Evolutionary conservation across 2,888 invertebrate genomes (phyloP).

Genomic region (Lathronympha strigana): DNA sequence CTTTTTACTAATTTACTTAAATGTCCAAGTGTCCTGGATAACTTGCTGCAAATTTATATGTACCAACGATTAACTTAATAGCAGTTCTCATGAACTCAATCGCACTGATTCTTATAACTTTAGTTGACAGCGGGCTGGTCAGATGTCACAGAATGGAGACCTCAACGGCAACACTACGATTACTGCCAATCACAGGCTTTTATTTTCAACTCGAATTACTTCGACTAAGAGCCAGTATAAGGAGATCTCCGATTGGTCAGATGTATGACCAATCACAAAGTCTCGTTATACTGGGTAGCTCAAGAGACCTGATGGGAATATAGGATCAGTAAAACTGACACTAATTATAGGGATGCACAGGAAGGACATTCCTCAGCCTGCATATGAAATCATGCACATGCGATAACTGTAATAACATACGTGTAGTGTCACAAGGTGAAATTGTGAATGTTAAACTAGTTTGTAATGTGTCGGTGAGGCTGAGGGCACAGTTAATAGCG

Average conservation of each 20-base stretch:
- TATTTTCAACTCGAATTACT: background rate
- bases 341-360: conserved; percentile 29
- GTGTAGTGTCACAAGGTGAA: conserved; percentile 35
- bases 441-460: conserved; percentile 34
- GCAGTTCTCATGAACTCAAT: conserved; percentile 9
- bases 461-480: conserved; percentile 21
- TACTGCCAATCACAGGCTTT: conserved; percentile 16
- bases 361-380: conserved; percentile 31
- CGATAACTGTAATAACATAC: conserved; percentile 18
- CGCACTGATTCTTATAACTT: conserved; percentile 12
- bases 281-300: background rate
- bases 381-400: conserved; percentile 24
- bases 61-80: conserved; percentile 12
- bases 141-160: conserved; percentile 37
- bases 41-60: background rate
- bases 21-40: too few relatives aligned
- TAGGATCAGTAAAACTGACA: conserved; percentile 13
- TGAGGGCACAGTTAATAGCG: conserved; percentile 22
- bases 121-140: conserved; percentile 25
- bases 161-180: conserved; percentile 31
- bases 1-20: too few relatives aligned
- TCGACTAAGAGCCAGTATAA: conserved; percentile 3
- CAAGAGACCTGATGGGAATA: background rate
- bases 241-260: background rate
- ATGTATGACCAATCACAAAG: background rate